These are phyloP conservation scores for Choloepus didactylus DNA, from an alignment of 2,797 vertebrate species.

Conservation along the genomic window DNA sequence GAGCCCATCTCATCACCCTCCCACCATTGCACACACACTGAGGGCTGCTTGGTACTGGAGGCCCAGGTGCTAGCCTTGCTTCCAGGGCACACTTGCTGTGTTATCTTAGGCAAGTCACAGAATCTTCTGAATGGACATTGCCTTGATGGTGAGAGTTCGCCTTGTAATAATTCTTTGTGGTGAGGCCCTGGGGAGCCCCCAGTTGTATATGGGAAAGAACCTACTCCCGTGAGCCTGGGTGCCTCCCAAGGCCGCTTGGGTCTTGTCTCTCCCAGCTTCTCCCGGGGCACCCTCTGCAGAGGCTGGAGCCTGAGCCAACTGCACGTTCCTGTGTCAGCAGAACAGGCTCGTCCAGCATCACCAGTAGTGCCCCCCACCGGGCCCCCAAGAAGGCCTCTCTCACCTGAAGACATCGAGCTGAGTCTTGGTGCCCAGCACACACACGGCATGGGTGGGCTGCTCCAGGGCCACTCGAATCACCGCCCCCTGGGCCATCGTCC, in stretches of 20 bases:
- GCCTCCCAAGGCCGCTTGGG: not conserved
- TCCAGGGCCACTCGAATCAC: slow-evolving; percentile 63
- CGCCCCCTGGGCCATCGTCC: slow-evolving; percentile 68
- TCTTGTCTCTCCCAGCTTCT: not conserved
- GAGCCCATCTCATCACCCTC: not conserved
- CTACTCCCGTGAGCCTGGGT: not conserved
- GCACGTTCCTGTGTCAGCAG: rapidly evolving
- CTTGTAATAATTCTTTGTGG: not conserved
- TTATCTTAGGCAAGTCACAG: not conserved
- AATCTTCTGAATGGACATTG: not conserved
- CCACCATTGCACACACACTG: rapidly evolving
- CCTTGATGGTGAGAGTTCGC: not conserved
- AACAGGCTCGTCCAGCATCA: not conserved
- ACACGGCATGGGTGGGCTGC: slow-evolving; percentile 66
- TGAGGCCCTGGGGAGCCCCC: not conserved
- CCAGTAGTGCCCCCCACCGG: rapidly evolving
- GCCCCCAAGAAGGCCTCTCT: not conserved
- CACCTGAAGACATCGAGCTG: slow-evolving; percentile 75
- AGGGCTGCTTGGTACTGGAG: not conserved
- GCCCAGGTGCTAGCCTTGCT: not conserved
- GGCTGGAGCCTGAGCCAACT: not conserved
- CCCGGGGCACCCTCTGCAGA: rapidly evolving
- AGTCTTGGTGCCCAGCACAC: slow-evolving; percentile 69
- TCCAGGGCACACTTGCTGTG: not conserved
- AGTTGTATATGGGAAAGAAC: not conserved